Conservation (phyloP, 1,140 invertebrate genomes). For the Dolichoris vasculosae region DNA sequence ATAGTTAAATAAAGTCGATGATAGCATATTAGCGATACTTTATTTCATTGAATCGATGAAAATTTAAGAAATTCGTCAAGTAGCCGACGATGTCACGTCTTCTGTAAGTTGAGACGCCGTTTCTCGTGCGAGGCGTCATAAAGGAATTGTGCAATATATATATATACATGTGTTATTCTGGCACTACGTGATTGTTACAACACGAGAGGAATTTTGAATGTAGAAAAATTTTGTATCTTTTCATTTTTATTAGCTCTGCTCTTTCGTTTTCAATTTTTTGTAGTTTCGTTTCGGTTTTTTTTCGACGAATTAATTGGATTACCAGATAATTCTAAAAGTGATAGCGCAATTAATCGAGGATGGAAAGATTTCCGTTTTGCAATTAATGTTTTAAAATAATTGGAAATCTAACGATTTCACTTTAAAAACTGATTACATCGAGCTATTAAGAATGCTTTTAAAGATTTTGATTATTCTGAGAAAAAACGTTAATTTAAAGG, state of each 20-base stretch:
- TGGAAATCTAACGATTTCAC: too few species aligned
- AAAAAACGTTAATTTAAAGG: too few species aligned
- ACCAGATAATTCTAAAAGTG: too few species aligned
- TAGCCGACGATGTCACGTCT: background rate
- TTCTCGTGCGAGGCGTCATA: background rate
- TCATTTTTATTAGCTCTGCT: background rate
- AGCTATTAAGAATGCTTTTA: too few species aligned
- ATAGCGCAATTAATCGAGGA: too few species aligned
- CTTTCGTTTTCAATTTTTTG: background rate
- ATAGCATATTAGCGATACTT: too few species aligned
- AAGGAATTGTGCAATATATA: background rate
- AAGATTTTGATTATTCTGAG: too few species aligned
- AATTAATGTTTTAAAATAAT: too few species aligned
- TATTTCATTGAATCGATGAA: background rate
- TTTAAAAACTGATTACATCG: too few species aligned
- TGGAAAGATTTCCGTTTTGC: too few species aligned
- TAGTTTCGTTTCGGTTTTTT: background rate
- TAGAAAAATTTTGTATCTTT: background rate
- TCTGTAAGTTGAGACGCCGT: background rate
- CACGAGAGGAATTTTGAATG: constrained; percentile 7
- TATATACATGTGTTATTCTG: background rate
- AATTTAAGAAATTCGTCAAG: background rate
- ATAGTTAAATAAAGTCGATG: too few species aligned
- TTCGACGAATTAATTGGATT: too few species aligned
- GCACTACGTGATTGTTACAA: background rate